A percentile compares a stretch with the other conserved stretches of the same genome.
Evolutionary conservation across 1,140 invertebrate species (phyloP).

Genomic region (Pogonomyrmex californicus): DNA sequence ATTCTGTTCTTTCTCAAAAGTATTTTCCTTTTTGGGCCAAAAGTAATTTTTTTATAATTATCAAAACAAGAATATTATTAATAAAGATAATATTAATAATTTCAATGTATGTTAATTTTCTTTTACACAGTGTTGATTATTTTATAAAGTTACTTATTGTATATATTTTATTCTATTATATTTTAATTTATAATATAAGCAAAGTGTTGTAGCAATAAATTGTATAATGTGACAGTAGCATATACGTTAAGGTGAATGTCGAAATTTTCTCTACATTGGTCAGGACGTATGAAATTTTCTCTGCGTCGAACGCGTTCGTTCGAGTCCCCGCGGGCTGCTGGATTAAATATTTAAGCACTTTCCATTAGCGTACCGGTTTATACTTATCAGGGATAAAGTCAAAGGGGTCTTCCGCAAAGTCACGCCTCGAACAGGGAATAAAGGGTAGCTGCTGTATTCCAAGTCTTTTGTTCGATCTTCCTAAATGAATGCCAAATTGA

Average conservation of each 20-base stretch:
- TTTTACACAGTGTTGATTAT: neutral
- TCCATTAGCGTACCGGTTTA: constrained; percentile 85
- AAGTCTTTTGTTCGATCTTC: constrained; percentile 23
- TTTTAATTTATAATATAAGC: neutral
- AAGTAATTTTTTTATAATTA: neutral
- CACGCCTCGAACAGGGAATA: constrained; percentile 77
- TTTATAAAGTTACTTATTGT: neutral
- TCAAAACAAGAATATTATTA: neutral
- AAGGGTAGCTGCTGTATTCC: constrained; percentile 56
- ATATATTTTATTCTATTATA: no score
- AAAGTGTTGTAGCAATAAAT: constrained; percentile 14
- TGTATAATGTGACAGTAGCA: neutral
- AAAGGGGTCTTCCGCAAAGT: constrained; percentile 82
- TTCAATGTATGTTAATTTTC: constrained; percentile 8
- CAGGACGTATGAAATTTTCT: constrained; percentile 33
- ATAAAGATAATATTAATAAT: neutral
- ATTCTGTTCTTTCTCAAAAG: neutral
- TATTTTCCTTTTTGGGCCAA: neutral
- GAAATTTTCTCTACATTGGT: constrained; percentile 48
- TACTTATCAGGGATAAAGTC: constrained; percentile 85
- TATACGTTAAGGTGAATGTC: constrained; percentile 26
- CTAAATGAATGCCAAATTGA: neutral
- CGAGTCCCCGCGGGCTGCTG: constrained; percentile 73
- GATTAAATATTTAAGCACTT: constrained; percentile 85
- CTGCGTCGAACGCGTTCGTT: constrained; percentile 24